phyloP scores from a whole-genome alignment of 2,113 vertebrate genomes.

The Atlantisia rogersi region DNA sequence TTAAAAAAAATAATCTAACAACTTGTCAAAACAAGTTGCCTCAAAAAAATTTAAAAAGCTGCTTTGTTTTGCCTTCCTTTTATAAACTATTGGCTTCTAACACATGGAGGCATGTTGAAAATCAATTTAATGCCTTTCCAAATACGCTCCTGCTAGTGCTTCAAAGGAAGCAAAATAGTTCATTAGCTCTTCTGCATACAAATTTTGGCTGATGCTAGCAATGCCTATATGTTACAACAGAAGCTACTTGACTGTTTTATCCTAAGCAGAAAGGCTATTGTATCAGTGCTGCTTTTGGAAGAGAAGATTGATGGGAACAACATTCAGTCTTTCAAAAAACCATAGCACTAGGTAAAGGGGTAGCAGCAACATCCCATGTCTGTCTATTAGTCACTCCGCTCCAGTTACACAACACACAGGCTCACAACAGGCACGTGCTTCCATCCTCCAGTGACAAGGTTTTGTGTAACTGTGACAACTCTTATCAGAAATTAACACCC shows the following conservation, averaged over 20 bases:
- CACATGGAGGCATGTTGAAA: background rate
- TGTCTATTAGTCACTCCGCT: background rate
- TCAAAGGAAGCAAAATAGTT: background rate
- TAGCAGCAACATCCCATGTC: background rate
- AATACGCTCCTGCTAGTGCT: background rate
- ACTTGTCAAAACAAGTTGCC: background rate
- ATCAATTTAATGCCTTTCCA: background rate
- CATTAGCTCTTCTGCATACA: background rate
- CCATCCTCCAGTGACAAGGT: background rate
- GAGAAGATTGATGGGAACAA: background rate
- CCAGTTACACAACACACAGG: no score
- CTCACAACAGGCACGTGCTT: background rate
- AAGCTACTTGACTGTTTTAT: background rate
- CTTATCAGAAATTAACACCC: background rate
- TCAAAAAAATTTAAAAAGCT: background rate
- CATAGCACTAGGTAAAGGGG: background rate
- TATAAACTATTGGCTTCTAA: background rate
- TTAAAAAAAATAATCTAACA: background rate
- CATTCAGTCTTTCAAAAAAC: background rate
- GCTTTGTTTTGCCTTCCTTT: background rate
- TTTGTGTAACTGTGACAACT: background rate
- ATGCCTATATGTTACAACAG: background rate
- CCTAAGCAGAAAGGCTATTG: background rate
- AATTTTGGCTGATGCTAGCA: background rate
- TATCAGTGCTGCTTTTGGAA: background rate